These are phyloP conservation scores for Ophraella communa DNA, from an alignment of 2,888 invertebrate genomes.

Conservation along the genomic window DNA sequence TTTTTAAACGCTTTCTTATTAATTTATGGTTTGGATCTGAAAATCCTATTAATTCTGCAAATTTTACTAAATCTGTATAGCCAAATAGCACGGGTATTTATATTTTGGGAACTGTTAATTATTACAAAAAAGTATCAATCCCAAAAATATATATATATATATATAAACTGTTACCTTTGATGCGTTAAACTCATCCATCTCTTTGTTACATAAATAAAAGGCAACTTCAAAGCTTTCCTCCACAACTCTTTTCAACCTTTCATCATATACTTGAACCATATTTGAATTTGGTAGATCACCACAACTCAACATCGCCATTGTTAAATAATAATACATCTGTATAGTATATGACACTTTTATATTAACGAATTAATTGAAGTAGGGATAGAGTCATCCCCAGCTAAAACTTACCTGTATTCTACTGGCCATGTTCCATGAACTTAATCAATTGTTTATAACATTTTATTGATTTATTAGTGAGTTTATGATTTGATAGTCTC, in stretches of 20 bases:
- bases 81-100: too few relatives aligned
- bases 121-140: too few relatives aligned
- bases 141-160: neutral
- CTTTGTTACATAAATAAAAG: constrained; percentile 41
- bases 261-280: constrained; percentile 13
- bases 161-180: constrained; percentile 38
- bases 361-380: neutral
- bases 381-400: neutral
- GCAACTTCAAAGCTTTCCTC: constrained; percentile 44
- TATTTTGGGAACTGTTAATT: too few relatives aligned
- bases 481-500: neutral
- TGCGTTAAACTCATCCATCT: constrained; percentile 39
- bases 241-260: constrained; percentile 34
- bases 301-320: constrained; percentile 3
- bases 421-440: neutral
- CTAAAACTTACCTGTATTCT: neutral
- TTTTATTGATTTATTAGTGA: constrained; percentile 7
- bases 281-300: constrained; percentile 11
- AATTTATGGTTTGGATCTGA: too few relatives aligned
- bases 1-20: too few relatives aligned
- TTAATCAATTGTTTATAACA: constrained; percentile 15
- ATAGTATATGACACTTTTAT: neutral
- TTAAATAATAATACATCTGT: neutral
- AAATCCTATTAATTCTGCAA: too few relatives aligned
- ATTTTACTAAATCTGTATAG: too few relatives aligned